Evolutionary conservation across 2,113 vertebrate genomes (phyloP).

Genomic region (Callipepla californica): DNA sequence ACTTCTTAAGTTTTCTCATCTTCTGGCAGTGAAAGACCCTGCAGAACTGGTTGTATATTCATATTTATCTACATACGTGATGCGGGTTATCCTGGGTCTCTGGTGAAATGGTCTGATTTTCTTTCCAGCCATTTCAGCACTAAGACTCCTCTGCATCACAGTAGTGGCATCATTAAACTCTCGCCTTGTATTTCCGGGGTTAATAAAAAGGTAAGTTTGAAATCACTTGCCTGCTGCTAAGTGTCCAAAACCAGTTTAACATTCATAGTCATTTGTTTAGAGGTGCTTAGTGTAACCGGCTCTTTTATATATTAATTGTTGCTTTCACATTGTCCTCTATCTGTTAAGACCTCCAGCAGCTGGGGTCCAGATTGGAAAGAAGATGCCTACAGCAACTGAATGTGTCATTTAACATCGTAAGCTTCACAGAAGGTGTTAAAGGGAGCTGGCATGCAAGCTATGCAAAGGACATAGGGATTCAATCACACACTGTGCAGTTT

Average conservation of each 20-base stretch:
- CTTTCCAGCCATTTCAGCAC: not conserved
- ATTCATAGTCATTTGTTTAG: not conserved
- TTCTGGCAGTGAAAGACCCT: not conserved
- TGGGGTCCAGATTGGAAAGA: constrained; percentile 61
- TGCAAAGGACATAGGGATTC: constrained; percentile 51
- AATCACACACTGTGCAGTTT: constrained; percentile 27
- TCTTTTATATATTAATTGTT: not conserved
- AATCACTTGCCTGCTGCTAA: not conserved
- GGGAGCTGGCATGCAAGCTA: constrained; percentile 46
- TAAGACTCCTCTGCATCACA: not conserved
- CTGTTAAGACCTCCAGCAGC: constrained; percentile 33
- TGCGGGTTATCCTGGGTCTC: not conserved
- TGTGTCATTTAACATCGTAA: not conserved
- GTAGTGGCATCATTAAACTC: not conserved
- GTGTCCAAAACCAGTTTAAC: not conserved
- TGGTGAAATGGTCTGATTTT: not conserved
- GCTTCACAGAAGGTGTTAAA: constrained; percentile 61
- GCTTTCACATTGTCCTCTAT: not conserved
- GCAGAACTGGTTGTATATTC: not conserved
- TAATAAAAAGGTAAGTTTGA: not conserved
- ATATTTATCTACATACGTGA: not conserved
- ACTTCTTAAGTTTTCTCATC: not conserved
- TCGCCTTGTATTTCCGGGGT: not conserved
- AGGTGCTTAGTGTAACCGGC: not conserved
- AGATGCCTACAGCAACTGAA: constrained; percentile 37